Percentiles rank a stretch among this genome's conserved stretches.
Conservation (phyloP, 2,888 invertebrate genomes). For the Drosophila mayaguana region DNA sequence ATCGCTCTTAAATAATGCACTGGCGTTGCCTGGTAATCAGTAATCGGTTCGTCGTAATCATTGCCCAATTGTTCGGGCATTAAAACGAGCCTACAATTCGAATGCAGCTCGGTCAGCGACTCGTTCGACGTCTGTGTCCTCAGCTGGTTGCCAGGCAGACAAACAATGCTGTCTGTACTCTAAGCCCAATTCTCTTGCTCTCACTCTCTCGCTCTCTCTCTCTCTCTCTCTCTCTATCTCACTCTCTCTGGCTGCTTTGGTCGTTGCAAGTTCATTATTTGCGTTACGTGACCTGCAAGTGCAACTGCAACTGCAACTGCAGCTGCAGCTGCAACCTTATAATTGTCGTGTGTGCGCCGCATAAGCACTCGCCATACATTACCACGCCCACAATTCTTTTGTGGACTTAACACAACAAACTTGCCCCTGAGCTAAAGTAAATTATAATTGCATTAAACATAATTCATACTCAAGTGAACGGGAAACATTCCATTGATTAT, state of each 20-base stretch:
- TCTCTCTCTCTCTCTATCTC: not conserved
- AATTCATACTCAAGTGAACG: not conserved
- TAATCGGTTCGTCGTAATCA: constrained; percentile 68
- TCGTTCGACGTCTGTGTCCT: not conserved
- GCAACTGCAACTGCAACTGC: constrained; percentile 45
- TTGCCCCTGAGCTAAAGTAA: constrained; percentile 14
- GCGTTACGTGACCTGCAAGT: constrained; percentile 71
- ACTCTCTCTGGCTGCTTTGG: not conserved
- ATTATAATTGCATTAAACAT: constrained; percentile 26
- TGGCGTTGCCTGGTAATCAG: constrained; percentile 41
- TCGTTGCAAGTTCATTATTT: constrained; percentile 68
- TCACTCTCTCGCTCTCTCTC: not conserved
- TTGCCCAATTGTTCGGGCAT: constrained; percentile 51
- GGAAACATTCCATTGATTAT: not conserved
- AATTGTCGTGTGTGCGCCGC: constrained; percentile 54
- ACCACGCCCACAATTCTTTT: constrained; percentile 7
- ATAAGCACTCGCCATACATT: constrained; percentile 31
- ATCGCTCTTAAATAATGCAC: constrained; percentile 21
- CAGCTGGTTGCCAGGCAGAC: constrained; percentile 28
- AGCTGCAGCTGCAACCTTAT: constrained; percentile 48
- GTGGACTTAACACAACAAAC: constrained; percentile 15
- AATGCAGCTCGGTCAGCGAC: not conserved
- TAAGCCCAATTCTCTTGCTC: not conserved
- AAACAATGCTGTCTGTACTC: constrained; percentile 55
- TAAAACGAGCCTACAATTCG: constrained; percentile 36